These are phyloP conservation scores for Muscicapa comitata DNA, from an alignment of 2,797 vertebrate genomes.

Conservation along the genomic window DNA sequence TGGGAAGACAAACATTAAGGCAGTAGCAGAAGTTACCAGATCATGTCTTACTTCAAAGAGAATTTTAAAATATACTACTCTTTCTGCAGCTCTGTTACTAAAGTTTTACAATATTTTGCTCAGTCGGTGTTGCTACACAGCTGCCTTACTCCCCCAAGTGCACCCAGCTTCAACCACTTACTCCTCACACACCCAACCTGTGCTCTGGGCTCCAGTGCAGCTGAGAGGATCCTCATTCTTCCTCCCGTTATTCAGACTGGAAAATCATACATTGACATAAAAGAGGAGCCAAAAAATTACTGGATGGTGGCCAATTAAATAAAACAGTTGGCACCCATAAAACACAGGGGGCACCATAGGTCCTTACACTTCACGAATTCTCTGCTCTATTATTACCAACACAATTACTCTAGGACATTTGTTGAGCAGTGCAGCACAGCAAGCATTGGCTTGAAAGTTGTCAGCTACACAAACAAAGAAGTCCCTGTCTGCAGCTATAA, in stretches of 20 bases:
- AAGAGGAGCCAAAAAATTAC: background rate
- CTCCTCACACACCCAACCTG: background rate
- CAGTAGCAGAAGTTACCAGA: background rate
- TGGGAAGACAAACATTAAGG: background rate
- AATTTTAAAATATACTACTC: background rate
- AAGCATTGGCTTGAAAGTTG: background rate
- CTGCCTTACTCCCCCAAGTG: background rate
- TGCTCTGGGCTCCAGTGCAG: background rate
- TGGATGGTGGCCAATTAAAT: conserved; percentile 17
- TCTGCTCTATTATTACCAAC: conserved; percentile 2
- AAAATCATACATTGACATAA: background rate
- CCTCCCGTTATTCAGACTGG: background rate
- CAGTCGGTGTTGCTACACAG: background rate
- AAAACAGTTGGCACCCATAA: background rate
- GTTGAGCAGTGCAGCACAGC: background rate
- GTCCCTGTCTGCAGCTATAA: background rate
- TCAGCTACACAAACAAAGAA: background rate
- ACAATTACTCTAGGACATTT: background rate
- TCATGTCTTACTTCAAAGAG: background rate
- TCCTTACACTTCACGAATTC: conserved; percentile 32
- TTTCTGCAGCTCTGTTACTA: background rate
- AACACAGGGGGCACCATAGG: background rate
- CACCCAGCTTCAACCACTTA: background rate
- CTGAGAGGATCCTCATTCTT: background rate
- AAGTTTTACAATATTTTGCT: background rate